Base-by-base conservation (phyloP, 2,888 invertebrate species). In the Philaethria dido region DNA sequence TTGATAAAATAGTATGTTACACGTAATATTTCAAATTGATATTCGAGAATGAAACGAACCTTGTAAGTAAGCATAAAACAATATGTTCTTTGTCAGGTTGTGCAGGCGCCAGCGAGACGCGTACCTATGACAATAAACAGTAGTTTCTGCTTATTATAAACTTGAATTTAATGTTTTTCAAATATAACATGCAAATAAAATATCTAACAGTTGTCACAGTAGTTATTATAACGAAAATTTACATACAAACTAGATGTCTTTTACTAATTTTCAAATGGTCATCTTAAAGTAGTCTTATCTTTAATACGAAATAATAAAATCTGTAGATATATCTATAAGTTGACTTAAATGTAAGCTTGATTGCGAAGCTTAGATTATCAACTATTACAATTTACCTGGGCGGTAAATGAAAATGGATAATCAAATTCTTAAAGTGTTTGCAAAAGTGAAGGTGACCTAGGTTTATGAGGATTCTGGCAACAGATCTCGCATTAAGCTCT, bases 81-180 rank as follows among this genome's bases (percentile, higher is more conserved):
- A 75, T 75, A 72, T 70, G 64, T 57, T 73, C 78, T 75, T 77
- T 79, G 78, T 80, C 69, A 64, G 64, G 66, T 42, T 64, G 75
- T 74, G 74, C 75, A 70, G 81, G 81, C 81, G 82, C 79, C 82
- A 73, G 48, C 71, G 62, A 68, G 80, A 65, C 80, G 80, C 76
- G 68, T 74, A 74, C 74, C 73, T 63, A 69, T 68, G 69, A 74
- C 73, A 73, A 74, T 73, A 71, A 75, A 73, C 73, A 72, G 72
- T 73, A 67, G 70, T 71, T 71, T 69, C 72, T 66, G 47, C 44
- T 29, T 71, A 72, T 74, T 72, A 65, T 68, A 66, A 68, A 71
- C 64, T 63, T 62, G 44, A 60, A 63, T 63, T 63, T 39, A 33
- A 47, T 62, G 39, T 62, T 47, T 44, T 18, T 29, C 44, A 18